These are phyloP conservation scores for Sebastolobus alascanus DNA, from an alignment of 2,797 vertebrate genomes.

Conservation along the genomic window DNA sequence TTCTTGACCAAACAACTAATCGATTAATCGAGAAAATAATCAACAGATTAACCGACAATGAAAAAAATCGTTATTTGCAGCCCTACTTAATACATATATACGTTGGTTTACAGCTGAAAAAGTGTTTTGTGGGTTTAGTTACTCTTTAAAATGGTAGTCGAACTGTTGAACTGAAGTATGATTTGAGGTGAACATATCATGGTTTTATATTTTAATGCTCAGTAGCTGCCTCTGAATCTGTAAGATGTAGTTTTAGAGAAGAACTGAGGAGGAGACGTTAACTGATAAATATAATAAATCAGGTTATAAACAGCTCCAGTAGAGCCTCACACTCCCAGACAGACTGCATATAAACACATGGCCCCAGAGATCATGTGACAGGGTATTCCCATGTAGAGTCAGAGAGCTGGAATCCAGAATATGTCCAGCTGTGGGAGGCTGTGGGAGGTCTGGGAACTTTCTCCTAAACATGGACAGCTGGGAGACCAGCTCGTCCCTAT, in stretches of 20 bases:
- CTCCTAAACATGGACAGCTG: slow-evolving; percentile 52
- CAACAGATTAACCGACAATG: too few relatives aligned
- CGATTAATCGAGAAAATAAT: too few relatives aligned
- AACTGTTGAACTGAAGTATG: too few relatives aligned
- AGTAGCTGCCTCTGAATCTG: not conserved
- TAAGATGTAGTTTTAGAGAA: not conserved
- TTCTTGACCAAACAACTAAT: too few relatives aligned
- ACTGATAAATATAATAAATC: not conserved
- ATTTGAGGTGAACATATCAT: too few relatives aligned
- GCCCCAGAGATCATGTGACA: slow-evolving; percentile 57
- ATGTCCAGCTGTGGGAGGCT: slow-evolving; percentile 73
- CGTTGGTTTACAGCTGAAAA: too few relatives aligned
- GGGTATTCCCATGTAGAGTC: slow-evolving; percentile 72
- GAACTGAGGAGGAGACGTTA: not conserved
- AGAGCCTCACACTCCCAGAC: slow-evolving; percentile 2
- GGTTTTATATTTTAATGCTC: not conserved
- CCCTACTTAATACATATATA: too few relatives aligned
- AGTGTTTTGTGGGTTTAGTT: too few relatives aligned
- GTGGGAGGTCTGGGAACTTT: slow-evolving; percentile 63
- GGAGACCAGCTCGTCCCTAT: slow-evolving; percentile 7
- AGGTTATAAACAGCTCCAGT: not conserved
- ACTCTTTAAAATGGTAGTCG: too few relatives aligned
- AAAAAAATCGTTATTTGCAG: too few relatives aligned
- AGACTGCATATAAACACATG: slow-evolving; percentile 42
- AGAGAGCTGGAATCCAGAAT: slow-evolving; percentile 76